A percentile compares a stretch with the other conserved stretches of the same genome.
These are phyloP conservation scores for Malurus melanocephalus DNA, from an alignment of 2,113 vertebrate genomes.

Conservation along the genomic window DNA sequence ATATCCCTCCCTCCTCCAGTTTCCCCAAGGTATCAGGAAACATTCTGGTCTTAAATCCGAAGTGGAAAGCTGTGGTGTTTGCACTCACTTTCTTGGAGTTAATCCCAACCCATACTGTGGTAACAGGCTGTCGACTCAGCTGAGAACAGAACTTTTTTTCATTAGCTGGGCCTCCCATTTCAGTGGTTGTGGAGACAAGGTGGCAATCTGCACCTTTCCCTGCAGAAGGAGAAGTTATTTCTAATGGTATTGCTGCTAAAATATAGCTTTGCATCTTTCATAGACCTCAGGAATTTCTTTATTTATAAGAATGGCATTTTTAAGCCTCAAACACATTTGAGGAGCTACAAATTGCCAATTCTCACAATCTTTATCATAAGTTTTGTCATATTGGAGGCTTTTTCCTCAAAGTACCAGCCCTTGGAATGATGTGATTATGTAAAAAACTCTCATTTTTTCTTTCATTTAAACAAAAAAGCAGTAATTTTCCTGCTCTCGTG, in stretches of 20 bases:
- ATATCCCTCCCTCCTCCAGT: neutral
- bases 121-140: neutral
- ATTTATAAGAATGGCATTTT: neutral
- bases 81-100: neutral
- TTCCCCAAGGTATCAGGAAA: neutral
- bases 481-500: neutral
- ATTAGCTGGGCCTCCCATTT: neutral
- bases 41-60: neutral
- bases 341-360: constrained; percentile 2
- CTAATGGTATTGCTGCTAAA: neutral
- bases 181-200: neutral
- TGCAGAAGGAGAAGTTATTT: neutral
- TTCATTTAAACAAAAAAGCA: constrained; percentile 16
- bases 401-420: constrained; percentile 1
- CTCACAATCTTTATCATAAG: neutral
- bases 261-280: neutral
- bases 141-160: neutral
- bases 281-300: neutral
- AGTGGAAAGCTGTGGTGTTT: constrained; percentile 11
- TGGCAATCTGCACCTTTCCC: neutral
- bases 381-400: constrained; percentile 14
- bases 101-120: neutral
- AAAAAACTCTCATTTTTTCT: neutral
- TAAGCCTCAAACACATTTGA: neutral
- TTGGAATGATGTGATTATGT: neutral